Conservation (phyloP, 2,113 vertebrate genomes). For the Oryzias curvinotus region DNA sequence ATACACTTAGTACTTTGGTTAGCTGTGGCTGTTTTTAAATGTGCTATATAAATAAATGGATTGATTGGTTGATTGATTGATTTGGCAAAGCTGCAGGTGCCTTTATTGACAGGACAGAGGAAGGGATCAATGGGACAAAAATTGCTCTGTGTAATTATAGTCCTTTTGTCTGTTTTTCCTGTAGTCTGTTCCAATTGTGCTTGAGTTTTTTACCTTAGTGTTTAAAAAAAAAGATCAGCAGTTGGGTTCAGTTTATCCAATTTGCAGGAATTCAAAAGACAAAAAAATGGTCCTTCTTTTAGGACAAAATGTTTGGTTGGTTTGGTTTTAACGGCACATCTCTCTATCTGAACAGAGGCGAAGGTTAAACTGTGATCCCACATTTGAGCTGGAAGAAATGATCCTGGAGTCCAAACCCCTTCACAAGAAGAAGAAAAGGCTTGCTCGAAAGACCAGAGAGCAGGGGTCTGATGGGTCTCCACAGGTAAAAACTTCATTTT, state of each 20-base stretch:
- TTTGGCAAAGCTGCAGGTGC: constrained; percentile 14
- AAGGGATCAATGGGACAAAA: constrained; percentile 51
- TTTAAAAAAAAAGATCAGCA: too few relatives aligned
- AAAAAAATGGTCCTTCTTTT: too few relatives aligned
- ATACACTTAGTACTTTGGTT: background rate
- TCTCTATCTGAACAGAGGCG: constrained; percentile 79
- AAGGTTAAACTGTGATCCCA: constrained; percentile 93
- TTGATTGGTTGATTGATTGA: constrained; percentile 2
- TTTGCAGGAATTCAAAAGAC: too few relatives aligned
- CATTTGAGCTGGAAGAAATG: constrained; percentile 99
- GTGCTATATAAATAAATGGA: background rate
- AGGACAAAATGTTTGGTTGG: background rate
- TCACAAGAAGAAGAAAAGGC: constrained; percentile 97
- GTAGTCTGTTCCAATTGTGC: constrained; percentile 4
- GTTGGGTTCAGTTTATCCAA: too few relatives aligned
- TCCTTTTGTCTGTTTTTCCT: constrained; percentile 13
- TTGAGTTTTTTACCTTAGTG: too few relatives aligned
- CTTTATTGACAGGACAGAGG: constrained; percentile 13
- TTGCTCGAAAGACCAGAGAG: constrained; percentile 89
- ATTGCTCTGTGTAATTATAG: constrained; percentile 53
- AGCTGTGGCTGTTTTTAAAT: background rate
- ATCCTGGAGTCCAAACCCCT: constrained; percentile 97
- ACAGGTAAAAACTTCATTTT: constrained; percentile 74
- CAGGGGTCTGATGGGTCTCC: constrained; percentile 79
- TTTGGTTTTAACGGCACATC: background rate